phyloP scores from a whole-genome alignment of 2,797 vertebrate species.

The Corythornis leucogaster region DNA sequence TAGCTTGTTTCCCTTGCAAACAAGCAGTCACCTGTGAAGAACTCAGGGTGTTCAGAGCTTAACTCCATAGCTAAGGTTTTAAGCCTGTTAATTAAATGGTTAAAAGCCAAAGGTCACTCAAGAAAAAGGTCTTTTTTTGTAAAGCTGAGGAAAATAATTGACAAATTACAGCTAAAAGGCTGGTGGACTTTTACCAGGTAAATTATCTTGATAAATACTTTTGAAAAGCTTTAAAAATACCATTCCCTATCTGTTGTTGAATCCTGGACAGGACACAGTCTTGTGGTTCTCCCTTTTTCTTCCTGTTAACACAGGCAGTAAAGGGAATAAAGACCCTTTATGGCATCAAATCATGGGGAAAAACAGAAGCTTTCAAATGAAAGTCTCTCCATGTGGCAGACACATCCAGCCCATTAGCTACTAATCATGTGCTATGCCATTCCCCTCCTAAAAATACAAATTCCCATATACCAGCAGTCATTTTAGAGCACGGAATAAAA shows the following conservation, averaged over 20 bases:
- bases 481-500: not conserved
- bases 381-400: not conserved
- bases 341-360: not conserved
- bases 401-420: not conserved
- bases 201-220: not conserved
- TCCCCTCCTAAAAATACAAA: not conserved
- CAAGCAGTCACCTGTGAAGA: not conserved
- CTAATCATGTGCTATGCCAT: not conserved
- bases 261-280: not conserved
- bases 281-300: not conserved
- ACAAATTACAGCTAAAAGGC: not conserved
- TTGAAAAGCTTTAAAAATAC: not conserved
- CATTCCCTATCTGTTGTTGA: not conserved
- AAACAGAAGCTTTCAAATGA: not conserved
- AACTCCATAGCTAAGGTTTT: not conserved
- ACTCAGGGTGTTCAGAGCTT: not conserved
- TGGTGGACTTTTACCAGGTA: not conserved
- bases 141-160: not conserved
- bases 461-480: not conserved
- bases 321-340: not conserved
- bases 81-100: not conserved
- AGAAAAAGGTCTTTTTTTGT: not conserved
- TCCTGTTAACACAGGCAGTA: not conserved
- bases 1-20: not conserved
- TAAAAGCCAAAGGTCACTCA: not conserved